Base-by-base conservation (phyloP, 2,797 vertebrate genomes). In the Lepus oiostolus region DNA sequence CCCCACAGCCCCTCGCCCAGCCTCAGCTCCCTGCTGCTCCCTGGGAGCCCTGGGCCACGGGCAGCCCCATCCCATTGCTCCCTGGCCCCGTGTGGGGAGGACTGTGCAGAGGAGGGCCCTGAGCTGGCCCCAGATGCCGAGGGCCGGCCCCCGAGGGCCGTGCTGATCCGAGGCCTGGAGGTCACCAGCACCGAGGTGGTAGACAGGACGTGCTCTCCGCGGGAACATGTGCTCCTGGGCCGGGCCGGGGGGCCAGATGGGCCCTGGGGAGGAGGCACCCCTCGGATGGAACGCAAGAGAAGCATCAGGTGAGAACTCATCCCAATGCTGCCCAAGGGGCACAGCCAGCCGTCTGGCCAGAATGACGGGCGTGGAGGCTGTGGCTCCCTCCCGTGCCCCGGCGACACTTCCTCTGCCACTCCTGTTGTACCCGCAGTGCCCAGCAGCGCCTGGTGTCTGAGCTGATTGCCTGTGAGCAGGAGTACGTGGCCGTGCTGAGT, bases 161-260 rank as follows among this genome's bases (percentile, higher is more conserved):
- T 99, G 90, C 91, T 97, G 81, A 99, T 99, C 93, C 98, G 99
- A 81, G 99, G 99, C 2, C 98, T 99, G 95, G 99, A 99, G 96
- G 99, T 99, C 97, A 99, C 99, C 98, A 99, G 99, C 96, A 99
- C 99, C 12, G 99, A 99, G 97, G 98, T 99, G 90, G 99, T 98
- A 54, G 99, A 99, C 96, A 98, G 99, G 95, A 99, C 99, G 0
- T 99, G 99, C 96, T 99, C 99, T 0, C 99, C 99, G 0, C 98
- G 99, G 85, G 99, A 99, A 96, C 99, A 99, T 0, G 99, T 99
- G 80, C 98, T 99, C 85, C 98, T 99, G 6, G 98, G 98, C 67
- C 98, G 99, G 68, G 98, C 98, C 0, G 99, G 99, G 85, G 97
- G 92, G 0, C 97, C 97, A 5, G 96, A 98, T 0, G 97, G 96